Conservation (phyloP, 2,888 invertebrate genomes). For the Phaonia tiefii region DNA sequence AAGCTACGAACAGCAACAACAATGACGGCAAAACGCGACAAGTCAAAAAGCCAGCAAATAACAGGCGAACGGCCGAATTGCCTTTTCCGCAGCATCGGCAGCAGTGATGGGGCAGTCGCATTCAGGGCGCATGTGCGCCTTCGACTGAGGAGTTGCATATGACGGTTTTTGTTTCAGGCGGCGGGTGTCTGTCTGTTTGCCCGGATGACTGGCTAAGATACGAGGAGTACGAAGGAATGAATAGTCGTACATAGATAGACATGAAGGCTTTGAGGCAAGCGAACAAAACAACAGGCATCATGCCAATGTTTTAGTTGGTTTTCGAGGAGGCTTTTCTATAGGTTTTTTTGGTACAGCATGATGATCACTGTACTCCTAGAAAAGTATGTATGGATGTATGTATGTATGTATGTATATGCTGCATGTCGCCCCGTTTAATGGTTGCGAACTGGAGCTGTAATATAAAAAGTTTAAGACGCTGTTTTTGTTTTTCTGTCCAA, state of each 20-base stretch:
- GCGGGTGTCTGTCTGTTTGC: conserved; percentile 27
- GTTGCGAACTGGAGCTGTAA: conserved; percentile 37
- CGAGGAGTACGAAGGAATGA: conserved; percentile 2
- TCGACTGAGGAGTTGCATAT: conserved; percentile 47
- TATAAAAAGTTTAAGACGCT: conserved; percentile 9
- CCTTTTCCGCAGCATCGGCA: conserved; percentile 22
- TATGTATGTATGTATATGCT: neutral
- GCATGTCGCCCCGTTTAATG: conserved; percentile 28
- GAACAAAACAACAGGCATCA: conserved; percentile 60
- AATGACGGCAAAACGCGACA: conserved; percentile 67
- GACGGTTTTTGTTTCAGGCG: neutral
- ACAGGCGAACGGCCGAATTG: conserved; percentile 33
- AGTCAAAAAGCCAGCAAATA: conserved; percentile 58
- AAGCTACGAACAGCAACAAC: conserved; percentile 56
- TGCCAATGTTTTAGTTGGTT: conserved; percentile 56
- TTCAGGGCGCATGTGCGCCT: conserved; percentile 65
- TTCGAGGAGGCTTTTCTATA: conserved; percentile 16
- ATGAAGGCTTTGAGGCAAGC: conserved; percentile 34
- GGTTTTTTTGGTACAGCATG: conserved; percentile 49
- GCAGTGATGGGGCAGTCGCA: conserved; percentile 42
- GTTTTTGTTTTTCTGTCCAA: conserved; percentile 5
- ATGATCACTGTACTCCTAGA: conserved; percentile 41
- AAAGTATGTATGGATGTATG: neutral
- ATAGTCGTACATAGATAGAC: no score
- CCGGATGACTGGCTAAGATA: conserved; percentile 49